These are phyloP conservation scores for Misgurnus mizolepis DNA, from an alignment of 2,113 vertebrate genomes.

Conservation along the genomic window DNA sequence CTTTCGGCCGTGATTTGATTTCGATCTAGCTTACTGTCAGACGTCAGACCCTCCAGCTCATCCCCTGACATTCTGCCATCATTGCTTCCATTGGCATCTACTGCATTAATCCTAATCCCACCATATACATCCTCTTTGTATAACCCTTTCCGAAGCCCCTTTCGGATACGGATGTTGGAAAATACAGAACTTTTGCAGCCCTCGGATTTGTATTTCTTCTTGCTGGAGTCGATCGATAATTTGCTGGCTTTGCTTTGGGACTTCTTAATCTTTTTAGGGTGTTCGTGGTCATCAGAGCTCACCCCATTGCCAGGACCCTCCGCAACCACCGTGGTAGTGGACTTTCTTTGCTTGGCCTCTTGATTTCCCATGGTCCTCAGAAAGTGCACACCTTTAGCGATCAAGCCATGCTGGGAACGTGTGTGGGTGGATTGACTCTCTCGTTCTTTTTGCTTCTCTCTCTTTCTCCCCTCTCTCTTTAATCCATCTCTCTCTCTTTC, in stretches of 20 bases:
- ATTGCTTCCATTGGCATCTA: conserved; percentile 66
- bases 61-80: conserved; percentile 74
- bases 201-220: conserved; percentile 85
- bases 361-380: conserved; percentile 91
- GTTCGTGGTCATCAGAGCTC: conserved; percentile 77
- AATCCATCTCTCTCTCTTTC: conserved; percentile 66
- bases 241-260: conserved; percentile 75
- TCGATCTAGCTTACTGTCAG: conserved; percentile 78
- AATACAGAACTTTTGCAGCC: conserved; percentile 85
- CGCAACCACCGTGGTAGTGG: conserved; percentile 66
- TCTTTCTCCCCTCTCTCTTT: conserved; percentile 55
- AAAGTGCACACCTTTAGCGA: conserved; percentile 69
- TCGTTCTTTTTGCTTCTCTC: conserved; percentile 36
- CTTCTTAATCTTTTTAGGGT: conserved; percentile 81
- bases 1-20: conserved; percentile 66
- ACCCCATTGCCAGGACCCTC: conserved; percentile 65
- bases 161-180: conserved; percentile 88
- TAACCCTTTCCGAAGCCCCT: conserved; percentile 80
- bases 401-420: conserved; percentile 76
- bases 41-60: conserved; percentile 76
- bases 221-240: conserved; percentile 72
- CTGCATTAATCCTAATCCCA: conserved; percentile 72
- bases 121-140: conserved; percentile 81
- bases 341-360: conserved; percentile 88
- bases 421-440: conserved; percentile 24